Evolutionary conservation across 1,140 invertebrate genomes (phyloP), one percentile per base, ranked within the genome.

Genomic region (Drosophila cardini): DNA sequence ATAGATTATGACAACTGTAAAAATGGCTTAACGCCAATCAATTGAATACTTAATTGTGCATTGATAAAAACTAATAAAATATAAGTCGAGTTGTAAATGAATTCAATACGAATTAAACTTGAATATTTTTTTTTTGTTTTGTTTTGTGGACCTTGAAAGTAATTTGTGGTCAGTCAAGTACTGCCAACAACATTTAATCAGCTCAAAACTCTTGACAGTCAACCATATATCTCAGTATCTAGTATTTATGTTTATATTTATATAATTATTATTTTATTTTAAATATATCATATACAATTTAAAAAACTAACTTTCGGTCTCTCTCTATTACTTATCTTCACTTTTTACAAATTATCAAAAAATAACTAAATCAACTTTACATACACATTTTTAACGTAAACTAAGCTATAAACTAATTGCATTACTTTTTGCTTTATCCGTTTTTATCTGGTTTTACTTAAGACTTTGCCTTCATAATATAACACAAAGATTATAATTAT

Each of bases 341-440:
- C 60, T 84, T 76, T 83, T 72, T 84, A 84, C 76, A 84, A 84
- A 84, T 84, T 77, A 84, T 84, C 64, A 72, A 84, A 83, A 82
- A 76, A 80, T 73, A 84, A 84, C 76, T 84, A 84, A 80, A 84
- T 46, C 72, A 77, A 80, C 55, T 80, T 76, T 77, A 84, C 63
- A 82, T 74, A 80, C 48, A 69, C 48, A 58, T 65, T 67, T 48
- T 69, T 32, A 76, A 72, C 64, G 69, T 73, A 84, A 83, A 64
- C 55, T 76, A 84, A 60, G 55, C 63, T 84, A 80, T 73, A 10
- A 80, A 73, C 68, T 84, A 77, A 67, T 84, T 84, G 76, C 76
- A 79, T 72, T 83, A 65, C 34, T 53, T 42, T 26, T 43, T 15
- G 21, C 18, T 50, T 38, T 53, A 32, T 65, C 2, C 4, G 4